phyloP scores from a whole-genome alignment of 2,888 invertebrate genomes.

The Caenorhabditis parvicauda region DNA sequence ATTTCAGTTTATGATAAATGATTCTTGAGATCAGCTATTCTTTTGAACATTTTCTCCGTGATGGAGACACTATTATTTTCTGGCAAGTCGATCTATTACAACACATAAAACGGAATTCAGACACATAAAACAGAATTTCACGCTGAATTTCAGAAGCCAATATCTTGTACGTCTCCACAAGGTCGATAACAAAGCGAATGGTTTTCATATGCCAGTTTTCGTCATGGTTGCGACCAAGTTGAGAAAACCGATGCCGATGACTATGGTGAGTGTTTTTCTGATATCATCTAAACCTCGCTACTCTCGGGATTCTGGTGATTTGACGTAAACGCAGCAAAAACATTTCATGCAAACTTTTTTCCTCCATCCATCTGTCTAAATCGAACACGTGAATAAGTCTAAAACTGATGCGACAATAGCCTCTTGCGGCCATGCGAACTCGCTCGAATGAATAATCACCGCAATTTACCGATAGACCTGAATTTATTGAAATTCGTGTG shows the following conservation, averaged over 20 bases:
- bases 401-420: neutral
- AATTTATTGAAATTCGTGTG: no score
- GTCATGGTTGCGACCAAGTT: constrained; percentile 65
- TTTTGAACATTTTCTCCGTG: no score
- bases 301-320: neutral
- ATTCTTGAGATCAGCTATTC: no score
- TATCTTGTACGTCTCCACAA: constrained; percentile 48
- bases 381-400: no score
- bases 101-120: no score
- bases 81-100: no score
- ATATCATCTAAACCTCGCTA: neutral
- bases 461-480: no score
- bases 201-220: constrained; percentile 64
- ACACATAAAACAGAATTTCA: no score
- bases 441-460: no score
- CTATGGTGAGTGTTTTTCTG: constrained; percentile 29
- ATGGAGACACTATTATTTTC: no score
- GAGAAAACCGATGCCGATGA: constrained; percentile 58
- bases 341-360: neutral
- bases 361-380: no score
- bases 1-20: no score
- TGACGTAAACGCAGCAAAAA: neutral
- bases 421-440: constrained; percentile 13
- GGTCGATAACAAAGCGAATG: constrained; percentile 31
- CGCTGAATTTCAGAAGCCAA: constrained; percentile 33